phyloP scores from a whole-genome alignment of 2,888 invertebrate species.

The Volucella zonaria region DNA sequence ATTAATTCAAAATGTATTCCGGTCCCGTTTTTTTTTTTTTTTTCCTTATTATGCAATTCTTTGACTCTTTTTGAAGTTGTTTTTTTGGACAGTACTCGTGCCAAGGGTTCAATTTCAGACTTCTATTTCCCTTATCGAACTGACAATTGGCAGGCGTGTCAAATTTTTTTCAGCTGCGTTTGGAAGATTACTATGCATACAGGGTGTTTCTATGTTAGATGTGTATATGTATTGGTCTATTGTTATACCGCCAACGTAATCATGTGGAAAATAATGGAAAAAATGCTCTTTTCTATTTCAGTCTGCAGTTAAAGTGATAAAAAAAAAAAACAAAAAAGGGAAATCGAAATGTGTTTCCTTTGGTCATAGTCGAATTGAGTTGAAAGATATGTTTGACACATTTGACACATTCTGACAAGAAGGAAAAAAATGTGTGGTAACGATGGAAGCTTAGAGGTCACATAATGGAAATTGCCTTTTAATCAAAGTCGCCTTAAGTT shows the following conservation, averaged over 20 bases:
- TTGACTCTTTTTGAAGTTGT: slow-evolving; percentile 12
- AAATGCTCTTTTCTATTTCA: slow-evolving; percentile 35
- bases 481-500: no score
- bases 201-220: background rate
- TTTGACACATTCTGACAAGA: slow-evolving; percentile 43
- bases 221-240: slow-evolving; percentile 11
- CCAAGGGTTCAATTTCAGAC: slow-evolving; percentile 20
- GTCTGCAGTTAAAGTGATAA: slow-evolving; percentile 8
- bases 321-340: slow-evolving; percentile 19
- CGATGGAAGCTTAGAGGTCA: background rate
- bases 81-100: slow-evolving; percentile 28
- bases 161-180: slow-evolving; percentile 67
- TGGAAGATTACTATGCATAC: slow-evolving; percentile 42
- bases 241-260: slow-evolving; percentile 54
- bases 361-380: slow-evolving; percentile 63
- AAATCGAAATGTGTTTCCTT: slow-evolving; percentile 15
- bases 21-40: slow-evolving; percentile 1
- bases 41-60: slow-evolving; percentile 51
- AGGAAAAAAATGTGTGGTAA: background rate
- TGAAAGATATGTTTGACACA: slow-evolving; percentile 8
- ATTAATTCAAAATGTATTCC: slow-evolving; percentile 66
- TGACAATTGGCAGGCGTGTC: slow-evolving; percentile 73
- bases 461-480: no score
- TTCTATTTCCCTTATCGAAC: slow-evolving; percentile 34
- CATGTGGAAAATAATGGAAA: slow-evolving; percentile 69